Evolutionary conservation across 1,140 invertebrate genomes (phyloP), one percentile per base, ranked within the genome.

Genomic region (Grapholita molesta): DNA sequence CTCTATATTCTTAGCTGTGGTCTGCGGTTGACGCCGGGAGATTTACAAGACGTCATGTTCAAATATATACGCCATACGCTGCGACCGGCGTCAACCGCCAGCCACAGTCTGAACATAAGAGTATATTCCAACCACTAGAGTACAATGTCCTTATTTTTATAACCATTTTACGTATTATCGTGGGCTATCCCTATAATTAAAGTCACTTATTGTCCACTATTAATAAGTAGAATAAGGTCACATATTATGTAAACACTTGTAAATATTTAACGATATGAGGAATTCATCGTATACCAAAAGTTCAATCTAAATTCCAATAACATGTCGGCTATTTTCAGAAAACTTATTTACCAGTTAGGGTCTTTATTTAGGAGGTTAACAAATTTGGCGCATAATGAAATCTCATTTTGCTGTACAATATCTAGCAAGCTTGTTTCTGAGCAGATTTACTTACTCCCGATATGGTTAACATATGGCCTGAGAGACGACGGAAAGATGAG

Each of bases 171-270:
- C 21, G 42, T 48, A 48, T 48, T 18, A 18, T 21, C 18, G 42
- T 48, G 42, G 42, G 42, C 32, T 73, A 71, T 67, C 72, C 52
- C 74, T 77, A 61, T 69, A 73, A 75, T 69, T 74, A 70, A 75
- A 75, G 71, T 76, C 73, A 74, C 70, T 72, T 76, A 70, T 74
- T 81, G 79, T 82, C 79, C 79, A 82, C 66, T 82, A 82, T 73
- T 69, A 30, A 21, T 78, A 78, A 79, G 71, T 23, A 67, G 67
- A 48, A 23, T 55, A 70, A 69, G 55, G 53, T 67, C 35, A 70
- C 53, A 21, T 30, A 48, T 48, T 67, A 68, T 68, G 42, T 71
- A 67, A 72, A 67, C 55, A 57, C 75, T 65, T 81, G 79, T 82
- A 82, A 75, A 82, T 82, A 82, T 70, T 72, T 79, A 78, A 70